These are phyloP conservation scores for Drosophila nannoptera DNA, from an alignment of 1,140 invertebrate genomes.

Conservation along the genomic window DNA sequence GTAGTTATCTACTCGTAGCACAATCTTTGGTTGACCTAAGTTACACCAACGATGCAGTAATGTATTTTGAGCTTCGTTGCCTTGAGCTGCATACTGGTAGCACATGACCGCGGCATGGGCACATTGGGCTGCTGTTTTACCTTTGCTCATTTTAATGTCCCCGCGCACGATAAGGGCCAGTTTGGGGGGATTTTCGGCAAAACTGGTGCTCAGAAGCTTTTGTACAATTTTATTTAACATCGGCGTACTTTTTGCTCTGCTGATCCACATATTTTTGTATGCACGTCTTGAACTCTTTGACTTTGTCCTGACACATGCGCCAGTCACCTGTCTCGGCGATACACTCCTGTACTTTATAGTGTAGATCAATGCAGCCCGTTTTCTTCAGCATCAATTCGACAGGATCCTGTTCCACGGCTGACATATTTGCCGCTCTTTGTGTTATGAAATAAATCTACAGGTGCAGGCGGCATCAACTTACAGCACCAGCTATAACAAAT, in stretches of 20 bases:
- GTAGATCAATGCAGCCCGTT: slow-evolving; percentile 92
- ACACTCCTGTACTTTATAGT: slow-evolving; percentile 92
- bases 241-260: slow-evolving; percentile 72
- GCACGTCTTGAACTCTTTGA: slow-evolving; percentile 88
- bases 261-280: slow-evolving; percentile 83
- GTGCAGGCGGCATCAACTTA: background rate
- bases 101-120: slow-evolving; percentile 87
- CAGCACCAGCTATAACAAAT: background rate
- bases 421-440: slow-evolving; percentile 38
- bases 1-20: slow-evolving; percentile 81
- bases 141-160: slow-evolving; percentile 89
- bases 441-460: slow-evolving; percentile 14
- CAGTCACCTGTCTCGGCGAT: slow-evolving; percentile 93
- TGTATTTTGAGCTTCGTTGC: slow-evolving; percentile 70
- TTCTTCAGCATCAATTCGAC: slow-evolving; percentile 91
- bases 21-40: slow-evolving; percentile 88
- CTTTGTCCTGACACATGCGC: slow-evolving; percentile 91
- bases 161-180: slow-evolving; percentile 87
- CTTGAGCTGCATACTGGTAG: slow-evolving; percentile 81
- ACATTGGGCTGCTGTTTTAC: slow-evolving; percentile 91
- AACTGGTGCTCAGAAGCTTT: slow-evolving; percentile 49
- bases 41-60: slow-evolving; percentile 83
- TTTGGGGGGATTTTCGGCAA: slow-evolving; percentile 79
- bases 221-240: slow-evolving; percentile 65
- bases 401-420: slow-evolving; percentile 82